A percentile compares a stretch with the other conserved stretches of the same genome.
These are phyloP conservation scores for Geopemphigus sp. DNA, from an alignment of 1,140 invertebrate species.

Conservation along the genomic window DNA sequence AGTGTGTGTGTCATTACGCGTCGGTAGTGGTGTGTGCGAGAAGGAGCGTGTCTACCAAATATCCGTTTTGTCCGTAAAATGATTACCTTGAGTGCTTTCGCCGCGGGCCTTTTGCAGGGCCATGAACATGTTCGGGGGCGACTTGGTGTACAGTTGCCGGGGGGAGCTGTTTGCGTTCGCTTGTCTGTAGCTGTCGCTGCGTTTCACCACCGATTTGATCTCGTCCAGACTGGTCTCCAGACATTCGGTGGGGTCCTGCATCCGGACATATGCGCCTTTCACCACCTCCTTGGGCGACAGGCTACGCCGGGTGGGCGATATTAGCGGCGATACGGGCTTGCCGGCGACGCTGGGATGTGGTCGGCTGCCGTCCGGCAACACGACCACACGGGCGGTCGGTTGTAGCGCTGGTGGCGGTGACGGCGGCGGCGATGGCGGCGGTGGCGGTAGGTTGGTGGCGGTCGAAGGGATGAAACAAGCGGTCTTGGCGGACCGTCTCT, in stretches of 20 bases:
- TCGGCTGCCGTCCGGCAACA: slow-evolving; percentile 13
- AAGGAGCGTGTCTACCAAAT: neutral
- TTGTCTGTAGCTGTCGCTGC: slow-evolving; percentile 81
- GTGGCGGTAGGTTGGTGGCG: neutral
- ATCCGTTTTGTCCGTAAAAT: slow-evolving; percentile 50
- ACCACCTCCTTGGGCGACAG: slow-evolving; percentile 46
- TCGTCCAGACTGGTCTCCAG: slow-evolving; percentile 51
- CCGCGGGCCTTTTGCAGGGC: slow-evolving; percentile 52
- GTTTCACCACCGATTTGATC: slow-evolving; percentile 62
- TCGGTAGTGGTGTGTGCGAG: neutral
- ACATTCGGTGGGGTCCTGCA: slow-evolving; percentile 52
- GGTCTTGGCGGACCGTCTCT: neutral
- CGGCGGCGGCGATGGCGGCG: neutral
- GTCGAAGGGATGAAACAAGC: too few species aligned
- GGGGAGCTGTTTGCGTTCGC: slow-evolving; percentile 61
- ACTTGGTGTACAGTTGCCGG: slow-evolving; percentile 21
- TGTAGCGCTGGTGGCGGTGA: too few species aligned
- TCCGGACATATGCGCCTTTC: slow-evolving; percentile 53
- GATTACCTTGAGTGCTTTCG: slow-evolving; percentile 52
- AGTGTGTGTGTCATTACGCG: too few species aligned
- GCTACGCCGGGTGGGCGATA: slow-evolving; percentile 44
- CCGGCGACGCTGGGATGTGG: neutral
- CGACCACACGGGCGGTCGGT: neutral
- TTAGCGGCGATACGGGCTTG: slow-evolving; percentile 35
- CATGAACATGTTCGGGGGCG: slow-evolving; percentile 52